Percentiles rank a stretch among this genome's conserved stretches.
Evolutionary conservation across 2,797 vertebrate species (phyloP).

Genomic region (Karalla daura): DNA sequence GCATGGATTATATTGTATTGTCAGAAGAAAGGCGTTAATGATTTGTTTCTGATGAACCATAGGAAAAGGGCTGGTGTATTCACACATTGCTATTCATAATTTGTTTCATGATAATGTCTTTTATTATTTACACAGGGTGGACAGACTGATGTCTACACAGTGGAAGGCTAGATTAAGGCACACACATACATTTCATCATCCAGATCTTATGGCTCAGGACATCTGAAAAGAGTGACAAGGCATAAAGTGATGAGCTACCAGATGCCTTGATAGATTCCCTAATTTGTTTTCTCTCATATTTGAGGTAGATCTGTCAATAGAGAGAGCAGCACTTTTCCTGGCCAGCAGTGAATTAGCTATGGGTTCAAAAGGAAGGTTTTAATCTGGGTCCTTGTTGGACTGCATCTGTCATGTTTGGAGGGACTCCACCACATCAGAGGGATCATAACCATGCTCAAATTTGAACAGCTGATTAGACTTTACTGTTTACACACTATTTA

Average conservation of each 20-base stretch:
- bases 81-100: conserved; percentile 57
- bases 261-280: conserved; percentile 35
- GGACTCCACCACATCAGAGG: conserved; percentile 59
- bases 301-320: conserved; percentile 48
- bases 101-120: conserved; percentile 20
- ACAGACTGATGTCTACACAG: conserved; percentile 9
- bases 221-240: conserved; percentile 27
- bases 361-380: conserved; percentile 36
- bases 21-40: conserved; percentile 58
- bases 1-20: conserved; percentile 47
- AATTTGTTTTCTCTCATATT: conserved; percentile 61
- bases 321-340: conserved; percentile 42
- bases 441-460: conserved; percentile 68
- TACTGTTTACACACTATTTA: conserved; percentile 46
- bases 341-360: conserved; percentile 40
- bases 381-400: conserved; percentile 28
- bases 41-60: too few relatives aligned
- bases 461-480: conserved; percentile 67
- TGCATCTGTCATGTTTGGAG: conserved; percentile 48
- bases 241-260: conserved; percentile 36
- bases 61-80: conserved; percentile 16
- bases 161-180: conserved; percentile 13
- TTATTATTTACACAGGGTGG: too few relatives aligned
- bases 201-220: conserved; percentile 27
- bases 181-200: conserved; percentile 13